A percentile compares a stretch with the other conserved stretches of the same genome.
phyloP scores from a whole-genome alignment of 2,888 invertebrate species.

The Eutolmus rufibarbis region DNA sequence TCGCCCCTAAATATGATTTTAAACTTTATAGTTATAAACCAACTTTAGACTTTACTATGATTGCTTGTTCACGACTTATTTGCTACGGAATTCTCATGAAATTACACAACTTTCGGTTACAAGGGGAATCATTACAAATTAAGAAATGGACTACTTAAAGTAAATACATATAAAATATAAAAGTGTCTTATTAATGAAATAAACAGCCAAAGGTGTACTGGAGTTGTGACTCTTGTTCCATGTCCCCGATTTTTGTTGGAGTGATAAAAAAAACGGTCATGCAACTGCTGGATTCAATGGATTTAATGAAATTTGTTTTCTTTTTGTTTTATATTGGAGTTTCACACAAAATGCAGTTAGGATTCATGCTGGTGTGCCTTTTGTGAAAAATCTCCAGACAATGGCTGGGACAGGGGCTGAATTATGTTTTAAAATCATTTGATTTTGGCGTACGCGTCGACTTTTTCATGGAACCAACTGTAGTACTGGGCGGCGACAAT shows the following conservation, averaged over 20 bases:
- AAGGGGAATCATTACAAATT: not conserved
- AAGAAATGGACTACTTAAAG: slow-evolving; percentile 15
- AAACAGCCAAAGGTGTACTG: slow-evolving; percentile 3
- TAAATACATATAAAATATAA: not conserved
- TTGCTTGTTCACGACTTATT: slow-evolving; percentile 2
- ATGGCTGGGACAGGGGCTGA: not conserved
- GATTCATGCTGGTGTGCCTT: not conserved
- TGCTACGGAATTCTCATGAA: not conserved
- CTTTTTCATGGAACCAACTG: slow-evolving; percentile 80
- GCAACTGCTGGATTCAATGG: not conserved
- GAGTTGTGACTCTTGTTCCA: not conserved
- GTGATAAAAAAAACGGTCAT: not conserved
- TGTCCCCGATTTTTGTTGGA: not conserved
- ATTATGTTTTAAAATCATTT: slow-evolving; percentile 65
- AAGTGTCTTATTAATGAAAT: slow-evolving; percentile 5
- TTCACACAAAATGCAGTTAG: not conserved
- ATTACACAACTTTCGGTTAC: not conserved
- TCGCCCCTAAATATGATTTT: not conserved
- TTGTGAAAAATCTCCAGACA: not conserved
- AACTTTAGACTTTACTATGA: not conserved
- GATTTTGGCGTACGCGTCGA: slow-evolving; percentile 75
- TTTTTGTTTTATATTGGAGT: not conserved
- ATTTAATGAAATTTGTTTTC: not conserved
- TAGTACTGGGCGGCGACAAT: slow-evolving; percentile 73
- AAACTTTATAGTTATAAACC: not conserved